Evolutionary conservation across 2,797 vertebrate genomes (phyloP), one percentile per base, ranked within the genome.

Genomic region (Eleutherodactylus coqui): DNA sequence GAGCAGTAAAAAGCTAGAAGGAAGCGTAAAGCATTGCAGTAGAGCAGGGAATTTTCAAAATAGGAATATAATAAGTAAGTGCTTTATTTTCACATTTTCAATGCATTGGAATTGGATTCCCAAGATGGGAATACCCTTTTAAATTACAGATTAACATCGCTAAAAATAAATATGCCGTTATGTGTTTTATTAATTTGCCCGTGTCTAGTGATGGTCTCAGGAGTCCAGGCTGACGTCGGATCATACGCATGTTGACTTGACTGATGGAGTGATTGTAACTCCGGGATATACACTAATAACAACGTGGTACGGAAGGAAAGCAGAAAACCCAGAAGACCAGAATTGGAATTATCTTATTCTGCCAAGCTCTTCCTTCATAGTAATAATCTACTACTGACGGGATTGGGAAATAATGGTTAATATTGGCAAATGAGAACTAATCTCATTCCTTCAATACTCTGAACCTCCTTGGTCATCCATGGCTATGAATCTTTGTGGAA

Each of bases 271-370:
- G 64, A 82, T 19, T 82, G 64, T 53, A 82, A 82, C 79, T 64
- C 76, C 55, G 8, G 29, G 70, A 49, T 76, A 55, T 47, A 32
- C 38, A 64, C 45, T 38, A 13, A 29, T 84, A 72, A 84, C 82
- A 84, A n/a, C n/a, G 53, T 76, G 41, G 55, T 64, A 55, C 62
- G 38, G 72, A 84, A 84, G 53, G 72, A 84, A 84, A 43, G 55
- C 82, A 84, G 27, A 64, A 75, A 29, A 75, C 72, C 82, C 72
- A 62, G 51, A 84, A 84, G 82, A 72, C 73, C 69, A 75, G 45
- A 58, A 43, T 38, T 32, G 17, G n/a, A 58, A 70, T 64, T 16
- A 64, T 43, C 51, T n/a, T 73, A 38, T 58, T 83, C 36, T 72
- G 7, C 13, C 24, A 32, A 45, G 60, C 32, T 34, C 41, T 62